Conservation (phyloP, 1,140 invertebrate species). For the Papilio machaon region DNA sequence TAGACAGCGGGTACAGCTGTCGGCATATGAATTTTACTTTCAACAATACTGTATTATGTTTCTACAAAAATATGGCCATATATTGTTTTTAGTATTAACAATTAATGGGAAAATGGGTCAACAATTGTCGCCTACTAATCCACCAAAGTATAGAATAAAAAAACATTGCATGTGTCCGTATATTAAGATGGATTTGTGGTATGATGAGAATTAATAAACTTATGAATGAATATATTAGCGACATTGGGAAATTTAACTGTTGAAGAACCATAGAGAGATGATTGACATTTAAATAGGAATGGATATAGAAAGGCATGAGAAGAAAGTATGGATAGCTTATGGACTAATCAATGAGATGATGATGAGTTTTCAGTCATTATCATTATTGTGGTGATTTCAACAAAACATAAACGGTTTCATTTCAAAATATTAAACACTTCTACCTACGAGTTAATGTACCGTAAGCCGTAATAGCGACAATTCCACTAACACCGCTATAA, state of each 20-base stretch:
- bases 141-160: not conserved
- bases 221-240: no score
- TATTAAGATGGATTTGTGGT: not conserved
- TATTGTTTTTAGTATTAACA: not conserved
- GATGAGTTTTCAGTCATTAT: not conserved
- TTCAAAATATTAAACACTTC: slow-evolving; percentile 1
- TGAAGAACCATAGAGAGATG: not conserved
- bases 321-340: no score
- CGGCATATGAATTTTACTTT: slow-evolving; percentile 3
- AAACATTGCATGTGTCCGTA: not conserved
- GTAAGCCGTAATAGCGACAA: slow-evolving; percentile 13
- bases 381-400: not conserved
- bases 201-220: not conserved
- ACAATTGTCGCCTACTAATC: not conserved
- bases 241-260: not conserved
- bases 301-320: no score
- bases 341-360: no score
- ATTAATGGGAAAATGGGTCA: no score
- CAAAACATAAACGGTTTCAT: not conserved
- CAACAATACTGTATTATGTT: not conserved
- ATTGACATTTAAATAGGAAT: not conserved
- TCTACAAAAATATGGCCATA: not conserved
- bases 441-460: slow-evolving; percentile 14
- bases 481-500: slow-evolving; percentile 10
- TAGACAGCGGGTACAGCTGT: slow-evolving; percentile 8